These are phyloP conservation scores for Tragelaphus oryx DNA, from an alignment of 2,797 vertebrate genomes.

Conservation along the genomic window DNA sequence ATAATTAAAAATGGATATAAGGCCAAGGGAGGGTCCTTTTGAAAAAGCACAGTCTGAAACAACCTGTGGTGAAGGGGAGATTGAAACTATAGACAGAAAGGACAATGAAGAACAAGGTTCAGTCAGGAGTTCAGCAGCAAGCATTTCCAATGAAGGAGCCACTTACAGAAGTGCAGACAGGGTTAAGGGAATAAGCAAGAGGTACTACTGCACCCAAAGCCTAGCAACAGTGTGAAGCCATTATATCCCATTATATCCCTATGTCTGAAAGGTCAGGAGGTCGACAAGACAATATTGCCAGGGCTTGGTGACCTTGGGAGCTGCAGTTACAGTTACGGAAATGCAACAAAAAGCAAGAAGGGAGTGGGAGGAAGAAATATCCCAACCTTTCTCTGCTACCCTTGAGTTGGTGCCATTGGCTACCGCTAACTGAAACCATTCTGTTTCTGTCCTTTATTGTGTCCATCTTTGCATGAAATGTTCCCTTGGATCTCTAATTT, in stretches of 20 bases:
- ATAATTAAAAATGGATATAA: neutral
- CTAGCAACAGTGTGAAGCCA: neutral
- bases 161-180: neutral
- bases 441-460: neutral
- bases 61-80: neutral
- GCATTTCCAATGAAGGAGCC: neutral
- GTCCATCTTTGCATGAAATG: neutral
- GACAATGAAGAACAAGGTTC: neutral
- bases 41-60: constrained; percentile 14
- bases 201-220: neutral
- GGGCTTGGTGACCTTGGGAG: neutral
- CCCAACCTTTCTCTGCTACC: neutral
- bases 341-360: neutral
- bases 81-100: neutral
- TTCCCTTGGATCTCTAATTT: neutral
- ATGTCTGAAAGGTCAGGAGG: neutral
- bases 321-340: neutral
- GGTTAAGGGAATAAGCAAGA: neutral
- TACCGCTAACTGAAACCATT: neutral
- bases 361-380: neutral
- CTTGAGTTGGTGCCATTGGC: neutral
- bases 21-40: neutral
- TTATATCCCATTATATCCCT: neutral
- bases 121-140: neutral
- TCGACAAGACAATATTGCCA: neutral